Conservation (phyloP, 2,113 vertebrate species). For the Phocoena phocoena region DNA sequence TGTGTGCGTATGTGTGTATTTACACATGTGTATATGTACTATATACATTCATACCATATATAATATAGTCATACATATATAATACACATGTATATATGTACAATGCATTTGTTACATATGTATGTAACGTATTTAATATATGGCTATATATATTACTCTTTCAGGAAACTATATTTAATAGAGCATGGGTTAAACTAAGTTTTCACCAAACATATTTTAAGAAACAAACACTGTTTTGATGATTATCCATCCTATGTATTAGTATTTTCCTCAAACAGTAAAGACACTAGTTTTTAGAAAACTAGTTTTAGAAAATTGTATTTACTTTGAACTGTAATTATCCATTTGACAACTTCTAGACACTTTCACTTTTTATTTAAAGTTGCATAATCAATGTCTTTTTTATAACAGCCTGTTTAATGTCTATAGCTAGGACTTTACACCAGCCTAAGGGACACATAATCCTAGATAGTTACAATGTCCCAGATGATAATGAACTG, state of each 20-base stretch:
- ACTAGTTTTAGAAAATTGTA: neutral
- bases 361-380: slow-evolving; percentile 27
- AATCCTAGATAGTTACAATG: neutral
- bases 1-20: neutral
- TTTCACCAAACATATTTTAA: neutral
- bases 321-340: slow-evolving; percentile 28
- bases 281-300: neutral
- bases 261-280: neutral
- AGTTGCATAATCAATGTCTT: neutral
- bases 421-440: neutral
- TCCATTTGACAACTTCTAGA: neutral
- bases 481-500: neutral
- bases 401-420: neutral
- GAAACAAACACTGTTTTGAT: neutral
- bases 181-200: neutral
- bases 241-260: neutral
- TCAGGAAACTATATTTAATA: neutral
- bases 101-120: neutral
- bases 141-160: neutral
- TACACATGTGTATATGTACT: neutral
- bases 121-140: neutral
- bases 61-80: neutral
- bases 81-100: neutral
- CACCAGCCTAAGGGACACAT: neutral
- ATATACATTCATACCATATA: neutral